Evolutionary conservation across 2,113 vertebrate species (phyloP).

Genomic region (Pteruthius melanotis): DNA sequence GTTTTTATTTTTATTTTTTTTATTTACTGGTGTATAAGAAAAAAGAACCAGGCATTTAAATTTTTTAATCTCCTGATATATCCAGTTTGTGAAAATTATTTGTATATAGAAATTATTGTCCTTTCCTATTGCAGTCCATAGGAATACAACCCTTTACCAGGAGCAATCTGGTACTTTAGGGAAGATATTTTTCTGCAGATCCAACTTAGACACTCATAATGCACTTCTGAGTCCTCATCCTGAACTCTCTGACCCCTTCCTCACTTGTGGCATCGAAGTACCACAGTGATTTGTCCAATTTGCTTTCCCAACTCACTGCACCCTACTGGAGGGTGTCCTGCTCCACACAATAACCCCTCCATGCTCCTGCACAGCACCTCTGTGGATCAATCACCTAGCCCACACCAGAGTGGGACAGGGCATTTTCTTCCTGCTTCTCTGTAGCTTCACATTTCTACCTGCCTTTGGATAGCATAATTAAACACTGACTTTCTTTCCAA

Average conservation of each 20-base stretch:
- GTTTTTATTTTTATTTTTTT: no score
- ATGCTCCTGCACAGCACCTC: neutral
- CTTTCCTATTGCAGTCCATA: neutral
- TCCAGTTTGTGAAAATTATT: neutral
- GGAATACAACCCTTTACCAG: neutral
- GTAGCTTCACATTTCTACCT: neutral
- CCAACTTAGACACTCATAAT: neutral
- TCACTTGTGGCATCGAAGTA: neutral
- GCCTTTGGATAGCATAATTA: neutral
- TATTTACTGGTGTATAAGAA: neutral
- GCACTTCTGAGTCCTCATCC: neutral
- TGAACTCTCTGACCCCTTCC: neutral
- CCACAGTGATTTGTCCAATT: neutral
- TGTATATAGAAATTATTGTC: neutral
- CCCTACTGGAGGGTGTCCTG: neutral
- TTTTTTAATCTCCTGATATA: neutral
- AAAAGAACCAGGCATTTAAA: neutral
- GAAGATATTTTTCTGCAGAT: neutral
- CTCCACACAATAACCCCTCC: neutral
- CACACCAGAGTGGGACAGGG: neutral
- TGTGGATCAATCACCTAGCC: accelerated
- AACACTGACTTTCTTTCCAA: neutral
- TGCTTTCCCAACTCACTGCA: neutral
- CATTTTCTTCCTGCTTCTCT: neutral
- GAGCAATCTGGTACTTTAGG: neutral